Base-by-base conservation (phyloP, 2,113 vertebrate species). In the Spea multiplicata region DNA sequence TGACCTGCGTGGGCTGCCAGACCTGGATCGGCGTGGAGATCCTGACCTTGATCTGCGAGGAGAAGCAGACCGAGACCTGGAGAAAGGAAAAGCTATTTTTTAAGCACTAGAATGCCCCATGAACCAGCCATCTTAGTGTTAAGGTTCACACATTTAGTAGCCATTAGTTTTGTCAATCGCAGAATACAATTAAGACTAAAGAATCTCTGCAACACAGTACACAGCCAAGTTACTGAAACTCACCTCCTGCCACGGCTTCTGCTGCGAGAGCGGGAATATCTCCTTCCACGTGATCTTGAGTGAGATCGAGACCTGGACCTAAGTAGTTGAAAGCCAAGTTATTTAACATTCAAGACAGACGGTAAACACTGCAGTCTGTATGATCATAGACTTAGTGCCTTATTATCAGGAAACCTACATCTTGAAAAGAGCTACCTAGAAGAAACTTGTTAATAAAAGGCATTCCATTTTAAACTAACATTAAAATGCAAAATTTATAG, bases 191-290 rank as follows among this genome's bases (percentile, higher is more conserved):
- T 53, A 53, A 53, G 10, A 1, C 50, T 1, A 3, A 6, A 53
- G 6, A 53, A 53, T 10, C 50, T 30, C 30, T 30, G 30, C 30
- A 30, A 30, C 30, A 30, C 30, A 30, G 30, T 30, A 30, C 30
- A 30, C 30, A 30, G 30, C 30, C 50, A 52, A 52, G 50, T 52
- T 10, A 52, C 9, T 52, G 9, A 44, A 55, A 47, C 90, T 82
- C 5, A 95, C 95, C 94, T 94, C 86, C 93, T 92, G 81, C 92
- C 93, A 69, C 93, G 89, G 85, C 94, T 94, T 57, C 94, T 88
- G 81, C 94, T 95, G 52, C 89, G 89, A 62, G 94, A 95, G 48
- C 93, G 92, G 61, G 93, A 92, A 48, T 93, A 93, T 65, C 93
- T 84, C 66, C 94, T 92, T 71, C 78, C 93, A 30, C 92, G 87